Evolutionary conservation across 1,140 invertebrate genomes (phyloP), one percentile per base, ranked within the genome.

Genomic region (Bombus sibiricus): DNA sequence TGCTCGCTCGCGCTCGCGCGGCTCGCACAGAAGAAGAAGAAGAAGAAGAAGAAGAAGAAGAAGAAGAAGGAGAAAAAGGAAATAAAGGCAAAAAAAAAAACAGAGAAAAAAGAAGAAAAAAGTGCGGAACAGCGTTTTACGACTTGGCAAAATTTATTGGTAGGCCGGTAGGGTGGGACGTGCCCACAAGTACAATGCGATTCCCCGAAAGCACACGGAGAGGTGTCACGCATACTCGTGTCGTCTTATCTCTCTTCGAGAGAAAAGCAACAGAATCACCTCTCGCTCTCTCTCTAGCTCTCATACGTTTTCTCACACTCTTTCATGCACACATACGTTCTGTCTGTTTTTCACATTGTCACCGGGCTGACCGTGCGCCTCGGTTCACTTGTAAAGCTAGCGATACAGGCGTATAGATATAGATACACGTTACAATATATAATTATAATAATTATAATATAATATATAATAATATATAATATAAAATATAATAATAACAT

Each of bases 71-170:
- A 10, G 32, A 32, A 32, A 3, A 53, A 32, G 22, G 32, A 53
- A 47, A 53, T 9, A 22, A 53, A 32, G 5, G 13, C 25, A n/a
- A 25, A 25, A 43, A 32, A n/a, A 43, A 9, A n/a, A n/a, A n/a
- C 3, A 72, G 22, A 39, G 13, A 18, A 43, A 18, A 28, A 22
- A 37, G 15, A 53, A 53, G 32, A 82, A 47, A 81, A 22, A 69
- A 66, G 43, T 83, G 47, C 75, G 59, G 75, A 64, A 83, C 83
- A 39, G 84, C 86, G 85, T 87, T 92, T 92, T 92, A 93, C 90
- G 91, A 92, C 89, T 94, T 92, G 92, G 91, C 90, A 88, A 85
- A 93, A 94, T 92, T 94, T 94, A 93, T 93, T 93, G 89, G 90
- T 93, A 89, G 90, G 91, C 90, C 87, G 91, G 80, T 84, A 77